Conservation (phyloP, 2,797 vertebrate species). For the Sphaeramia orbicularis region DNA sequence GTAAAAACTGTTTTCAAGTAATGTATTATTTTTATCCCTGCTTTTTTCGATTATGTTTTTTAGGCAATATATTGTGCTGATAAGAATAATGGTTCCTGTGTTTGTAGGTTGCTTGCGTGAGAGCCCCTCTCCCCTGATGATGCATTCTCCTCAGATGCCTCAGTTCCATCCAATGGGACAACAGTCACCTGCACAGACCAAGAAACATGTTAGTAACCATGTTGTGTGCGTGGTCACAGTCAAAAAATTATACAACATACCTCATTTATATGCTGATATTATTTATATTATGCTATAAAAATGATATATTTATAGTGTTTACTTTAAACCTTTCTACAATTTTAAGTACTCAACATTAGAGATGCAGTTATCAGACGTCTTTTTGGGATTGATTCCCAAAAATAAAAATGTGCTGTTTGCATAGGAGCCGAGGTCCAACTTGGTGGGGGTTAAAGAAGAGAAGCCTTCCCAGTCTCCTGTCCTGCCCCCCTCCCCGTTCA, state of each 20-base stretch:
- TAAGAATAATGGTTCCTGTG: too few species aligned
- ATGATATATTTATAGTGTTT: too few species aligned
- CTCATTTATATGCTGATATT: neutral
- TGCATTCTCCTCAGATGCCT: slow-evolving; percentile 92
- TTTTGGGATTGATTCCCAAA: neutral
- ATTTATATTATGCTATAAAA: too few species aligned
- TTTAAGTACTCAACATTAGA: neutral
- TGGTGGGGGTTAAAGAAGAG: slow-evolving; percentile 87
- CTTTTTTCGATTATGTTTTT: too few species aligned
- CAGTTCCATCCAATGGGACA: slow-evolving; percentile 88
- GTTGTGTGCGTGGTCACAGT: neutral
- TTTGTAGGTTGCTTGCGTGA: slow-evolving; percentile 86
- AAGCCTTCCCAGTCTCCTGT: slow-evolving; percentile 88
- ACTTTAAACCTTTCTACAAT: neutral
- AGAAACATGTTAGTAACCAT: slow-evolving; percentile 87
- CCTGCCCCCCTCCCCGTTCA: slow-evolving; percentile 88
- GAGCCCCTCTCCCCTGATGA: slow-evolving; percentile 90
- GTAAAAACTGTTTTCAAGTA: too few species aligned
- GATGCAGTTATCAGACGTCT: too few species aligned
- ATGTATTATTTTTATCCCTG: too few species aligned
- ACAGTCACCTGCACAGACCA: slow-evolving; percentile 89
- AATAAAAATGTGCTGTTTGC: neutral
- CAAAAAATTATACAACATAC: neutral
- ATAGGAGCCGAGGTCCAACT: slow-evolving; percentile 80
- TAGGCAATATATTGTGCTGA: too few species aligned